A percentile compares a stretch with the other conserved stretches of the same genome.
phyloP scores from a whole-genome alignment of 2,888 invertebrate species.

The Pseudococcus viburni region DNA sequence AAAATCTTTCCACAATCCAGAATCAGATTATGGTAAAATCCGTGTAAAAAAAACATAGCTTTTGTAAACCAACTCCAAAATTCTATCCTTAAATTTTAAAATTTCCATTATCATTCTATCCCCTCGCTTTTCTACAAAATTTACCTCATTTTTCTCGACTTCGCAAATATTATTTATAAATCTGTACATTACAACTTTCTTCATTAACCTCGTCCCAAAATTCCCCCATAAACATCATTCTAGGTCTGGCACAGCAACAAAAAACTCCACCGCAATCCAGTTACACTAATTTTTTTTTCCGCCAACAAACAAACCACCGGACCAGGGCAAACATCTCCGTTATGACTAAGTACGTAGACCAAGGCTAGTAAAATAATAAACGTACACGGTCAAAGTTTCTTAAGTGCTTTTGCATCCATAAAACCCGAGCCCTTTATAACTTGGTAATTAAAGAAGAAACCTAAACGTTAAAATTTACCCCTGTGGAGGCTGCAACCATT shows the following conservation, averaged over 20 bases:
- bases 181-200: too few relatives aligned
- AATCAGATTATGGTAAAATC: too few relatives aligned
- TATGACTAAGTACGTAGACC: background rate
- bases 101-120: too few relatives aligned
- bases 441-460: conserved; percentile 53
- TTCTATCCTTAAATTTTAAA: too few relatives aligned
- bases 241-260: background rate
- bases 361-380: conserved; percentile 48
- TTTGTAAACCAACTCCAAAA: too few relatives aligned
- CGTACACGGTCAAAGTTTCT: conserved; percentile 28
- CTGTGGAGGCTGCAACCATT: background rate
- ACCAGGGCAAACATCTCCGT: background rate
- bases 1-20: too few relatives aligned
- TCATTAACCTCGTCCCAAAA: too few relatives aligned
- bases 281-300: background rate
- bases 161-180: too few relatives aligned
- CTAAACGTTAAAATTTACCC: conserved; percentile 1
- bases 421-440: conserved; percentile 31
- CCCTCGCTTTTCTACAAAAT: too few relatives aligned
- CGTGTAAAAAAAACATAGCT: too few relatives aligned
- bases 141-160: too few relatives aligned
- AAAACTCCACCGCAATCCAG: background rate
- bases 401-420: conserved; percentile 48
- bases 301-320: background rate
- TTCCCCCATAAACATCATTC: background rate